Conservation (phyloP, 1,140 invertebrate genomes). For the Argopecten irradians region DNA sequence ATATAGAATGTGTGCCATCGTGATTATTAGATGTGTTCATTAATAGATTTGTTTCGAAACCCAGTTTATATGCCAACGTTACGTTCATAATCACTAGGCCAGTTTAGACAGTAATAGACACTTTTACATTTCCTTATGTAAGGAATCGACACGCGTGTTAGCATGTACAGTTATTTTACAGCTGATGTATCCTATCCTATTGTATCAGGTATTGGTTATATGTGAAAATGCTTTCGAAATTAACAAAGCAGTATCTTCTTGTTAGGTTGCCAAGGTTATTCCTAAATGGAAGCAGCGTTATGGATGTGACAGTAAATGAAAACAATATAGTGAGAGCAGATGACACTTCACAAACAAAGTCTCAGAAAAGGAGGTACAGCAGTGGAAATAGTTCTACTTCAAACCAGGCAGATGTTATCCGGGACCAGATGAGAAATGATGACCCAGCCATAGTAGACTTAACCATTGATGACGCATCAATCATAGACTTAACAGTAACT, state of each 20-base stretch:
- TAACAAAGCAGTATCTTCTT: not conserved
- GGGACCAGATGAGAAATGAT: not conserved
- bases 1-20: not conserved
- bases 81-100: too few species aligned
- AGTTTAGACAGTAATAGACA: too few species aligned
- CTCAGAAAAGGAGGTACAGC: not conserved
- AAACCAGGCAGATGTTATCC: not conserved
- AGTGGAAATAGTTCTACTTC: not conserved
- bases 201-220: not conserved
- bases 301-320: not conserved
- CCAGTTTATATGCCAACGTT: too few species aligned
- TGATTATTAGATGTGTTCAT: too few species aligned
- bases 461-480: not conserved
- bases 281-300: not conserved
- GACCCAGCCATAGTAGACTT: not conserved
- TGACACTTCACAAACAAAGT: not conserved
- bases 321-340: not conserved
- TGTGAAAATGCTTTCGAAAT: not conserved
- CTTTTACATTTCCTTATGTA: too few species aligned
- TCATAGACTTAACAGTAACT: not conserved
- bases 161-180: too few species aligned
- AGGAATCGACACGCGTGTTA: not conserved
- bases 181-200: too few species aligned
- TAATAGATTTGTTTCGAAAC: too few species aligned
- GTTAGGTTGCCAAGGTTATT: not conserved